Base-by-base conservation (phyloP, 1,140 invertebrate genomes). In the Eumaeus atala region DNA sequence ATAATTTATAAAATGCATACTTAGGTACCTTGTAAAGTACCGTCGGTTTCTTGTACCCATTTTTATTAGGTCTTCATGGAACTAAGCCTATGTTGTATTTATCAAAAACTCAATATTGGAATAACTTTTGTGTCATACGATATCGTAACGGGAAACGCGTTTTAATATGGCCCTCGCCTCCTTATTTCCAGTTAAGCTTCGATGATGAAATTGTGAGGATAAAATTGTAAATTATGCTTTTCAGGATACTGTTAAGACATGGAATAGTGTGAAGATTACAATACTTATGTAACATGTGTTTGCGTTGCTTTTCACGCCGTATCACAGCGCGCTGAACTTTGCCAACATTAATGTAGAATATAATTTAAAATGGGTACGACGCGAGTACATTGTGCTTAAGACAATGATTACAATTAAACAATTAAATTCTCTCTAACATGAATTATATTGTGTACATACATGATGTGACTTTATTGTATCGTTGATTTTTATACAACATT, bases 1-100 rank as follows among this genome's bases (percentile, higher is more conserved):
- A 64, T 78, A 75, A 78, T 72, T 77, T 76, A 82, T 72, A 67
- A 72, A 75, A 72, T 69, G 74, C 77, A 74, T 78, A 67, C 54
- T 51, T 62, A 82, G 71, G 70, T 76, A 82, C 72, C 67, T 63
- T 74, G 67, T 80, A 79, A 80, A 77, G 74, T 77, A 70, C 74
- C 80, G 75, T 74, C 67, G 64, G 67, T 72, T 78, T 77, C 70
- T 74, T 77, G 77, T 82, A 83, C 74, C 74, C 79, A 79, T 82
- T 82, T 79, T 74, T 71, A 77, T 72, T 77, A 77, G 65, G 60
- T 67, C 63, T 73, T 72, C 62, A 64, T 70, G 58, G 67, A 68
- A 62, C 65, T 72, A 73, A 66, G 69, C 54, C 49, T 62, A 66
- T 62, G n/a, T 61, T 59, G 62, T 62, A 60, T 62, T 56, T 56